Conservation (phyloP, 2,888 invertebrate genomes). For the Xestobium rufovillosum region DNA sequence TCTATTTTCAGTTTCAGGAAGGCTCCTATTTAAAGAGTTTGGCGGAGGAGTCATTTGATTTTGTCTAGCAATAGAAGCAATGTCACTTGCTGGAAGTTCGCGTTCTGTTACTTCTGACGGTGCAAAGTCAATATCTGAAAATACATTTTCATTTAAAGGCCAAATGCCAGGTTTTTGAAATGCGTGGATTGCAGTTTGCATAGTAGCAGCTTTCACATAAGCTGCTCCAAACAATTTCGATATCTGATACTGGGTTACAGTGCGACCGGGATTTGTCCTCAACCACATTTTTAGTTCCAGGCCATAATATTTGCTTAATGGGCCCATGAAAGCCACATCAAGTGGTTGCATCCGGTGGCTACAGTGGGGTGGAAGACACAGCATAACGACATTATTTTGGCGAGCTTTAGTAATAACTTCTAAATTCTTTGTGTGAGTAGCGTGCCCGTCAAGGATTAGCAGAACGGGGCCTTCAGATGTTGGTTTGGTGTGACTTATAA, state of each 20-base stretch:
- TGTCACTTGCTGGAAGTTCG: not conserved
- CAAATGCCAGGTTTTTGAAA: not conserved
- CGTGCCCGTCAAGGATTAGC: constrained; percentile 17
- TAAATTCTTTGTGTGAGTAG: constrained; percentile 28
- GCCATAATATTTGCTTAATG: constrained; percentile 18
- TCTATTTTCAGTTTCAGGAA: no score
- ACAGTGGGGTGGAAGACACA: constrained; percentile 28
- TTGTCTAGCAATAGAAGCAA: no score
- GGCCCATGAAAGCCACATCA: constrained; percentile 27
- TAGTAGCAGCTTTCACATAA: not conserved
- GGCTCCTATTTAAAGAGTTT: no score
- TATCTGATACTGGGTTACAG: not conserved
- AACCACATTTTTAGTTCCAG: constrained; percentile 1
- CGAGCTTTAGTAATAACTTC: constrained; percentile 21
- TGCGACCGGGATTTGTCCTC: constrained; percentile 1
- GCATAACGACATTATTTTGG: constrained; percentile 23
- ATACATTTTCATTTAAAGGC: not conserved
- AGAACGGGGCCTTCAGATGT: constrained; percentile 19
- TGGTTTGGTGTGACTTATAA: constrained; percentile 14
- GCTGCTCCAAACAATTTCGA: not conserved
- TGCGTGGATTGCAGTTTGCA: not conserved
- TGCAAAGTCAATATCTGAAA: constrained; percentile 1
- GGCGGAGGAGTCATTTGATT: no score
- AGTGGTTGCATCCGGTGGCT: constrained; percentile 27
- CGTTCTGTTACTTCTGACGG: constrained; percentile 2